Evolutionary conservation across 1,140 invertebrate species (phyloP), one percentile per base, ranked within the genome.

Genomic region (Pentalonia nigronervosa): DNA sequence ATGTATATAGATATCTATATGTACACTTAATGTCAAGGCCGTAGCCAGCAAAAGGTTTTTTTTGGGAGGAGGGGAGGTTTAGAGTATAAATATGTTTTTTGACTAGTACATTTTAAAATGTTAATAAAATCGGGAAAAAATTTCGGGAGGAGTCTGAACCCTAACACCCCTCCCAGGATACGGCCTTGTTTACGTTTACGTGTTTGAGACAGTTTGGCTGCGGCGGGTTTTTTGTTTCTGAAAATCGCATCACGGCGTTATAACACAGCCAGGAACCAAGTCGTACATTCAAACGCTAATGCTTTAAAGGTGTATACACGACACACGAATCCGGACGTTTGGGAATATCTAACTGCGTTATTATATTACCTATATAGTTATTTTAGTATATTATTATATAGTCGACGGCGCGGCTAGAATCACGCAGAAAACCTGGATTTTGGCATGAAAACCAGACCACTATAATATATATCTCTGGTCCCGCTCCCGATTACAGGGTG

Each of bases 401-500:
- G 48, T 48, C 20, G 20, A 14, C 87, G 25, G 34, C 9, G 25
- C 17, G 41, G 8, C 21, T 36, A 23, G 81, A 45, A 67, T 93
- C n/a, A n/a, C 81, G 76, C n/a, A 36, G 91, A 93, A 93, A 93
- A 84, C 48, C n/a, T 21, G 34, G 50, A 93, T 93, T 93, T 93
- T 93, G 91, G 91, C 91, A 93, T 56, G 36, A 93, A 93, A 93
- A 93, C 91, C 91, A 93, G 91, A 93, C 76, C 91, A 86, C 91
- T 93, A 92, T 89, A 89, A 47, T 89, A 47, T 90, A n/a, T 56
- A 56, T 86, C 23, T 83, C 48, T 23, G 47, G n/a, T 36, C 50
- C 6, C 21, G 76, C 76, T 36, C 20, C 36, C 67, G 90, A 91
- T 60, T 45, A 90, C 60, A 21, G 60, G 60, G 45, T 41, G 45